phyloP scores from a whole-genome alignment of 1,140 invertebrate species.

The Adelges cooleyi region DNA sequence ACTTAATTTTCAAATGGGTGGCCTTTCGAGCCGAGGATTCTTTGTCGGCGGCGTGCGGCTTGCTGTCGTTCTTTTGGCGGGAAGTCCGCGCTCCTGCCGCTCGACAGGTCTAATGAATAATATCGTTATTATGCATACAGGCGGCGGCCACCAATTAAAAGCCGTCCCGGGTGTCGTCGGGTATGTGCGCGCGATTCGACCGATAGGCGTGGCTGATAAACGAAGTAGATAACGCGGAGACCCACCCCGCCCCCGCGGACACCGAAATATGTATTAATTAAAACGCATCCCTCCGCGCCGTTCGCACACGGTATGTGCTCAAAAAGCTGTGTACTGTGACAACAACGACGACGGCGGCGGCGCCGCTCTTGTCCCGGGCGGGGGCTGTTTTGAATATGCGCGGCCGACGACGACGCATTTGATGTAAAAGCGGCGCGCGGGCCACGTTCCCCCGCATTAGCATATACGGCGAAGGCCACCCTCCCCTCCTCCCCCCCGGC shows the following conservation, averaged over 20 bases:
- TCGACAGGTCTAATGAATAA: too few relatives aligned
- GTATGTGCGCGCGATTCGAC: slow-evolving; percentile 4
- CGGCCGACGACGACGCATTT: not conserved
- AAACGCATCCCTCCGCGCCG: not conserved
- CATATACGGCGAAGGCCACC: not conserved
- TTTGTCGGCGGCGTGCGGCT: too few relatives aligned
- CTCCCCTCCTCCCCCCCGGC: not conserved
- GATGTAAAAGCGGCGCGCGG: not conserved
- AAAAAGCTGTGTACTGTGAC: not conserved
- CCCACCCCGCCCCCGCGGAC: not conserved
- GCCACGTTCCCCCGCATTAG: slow-evolving; percentile 6
- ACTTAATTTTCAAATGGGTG: too few relatives aligned
- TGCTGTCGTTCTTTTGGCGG: too few relatives aligned
- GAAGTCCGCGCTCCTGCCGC: too few relatives aligned
- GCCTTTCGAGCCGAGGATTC: too few relatives aligned
- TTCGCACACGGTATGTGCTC: not conserved
- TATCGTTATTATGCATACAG: not conserved
- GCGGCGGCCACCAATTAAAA: slow-evolving; percentile 17
- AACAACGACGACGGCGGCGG: not conserved
- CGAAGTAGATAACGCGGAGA: slow-evolving; percentile 16
- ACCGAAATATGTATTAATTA: slow-evolving; percentile 16
- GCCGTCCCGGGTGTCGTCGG: not conserved
- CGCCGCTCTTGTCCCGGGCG: not conserved
- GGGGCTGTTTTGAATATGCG: slow-evolving; percentile 26
- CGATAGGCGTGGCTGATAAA: slow-evolving; percentile 1